Evolutionary conservation across 2,113 vertebrate genomes (phyloP), one percentile per base, ranked within the genome.

Genomic region (Himantopus leucocephalus): DNA sequence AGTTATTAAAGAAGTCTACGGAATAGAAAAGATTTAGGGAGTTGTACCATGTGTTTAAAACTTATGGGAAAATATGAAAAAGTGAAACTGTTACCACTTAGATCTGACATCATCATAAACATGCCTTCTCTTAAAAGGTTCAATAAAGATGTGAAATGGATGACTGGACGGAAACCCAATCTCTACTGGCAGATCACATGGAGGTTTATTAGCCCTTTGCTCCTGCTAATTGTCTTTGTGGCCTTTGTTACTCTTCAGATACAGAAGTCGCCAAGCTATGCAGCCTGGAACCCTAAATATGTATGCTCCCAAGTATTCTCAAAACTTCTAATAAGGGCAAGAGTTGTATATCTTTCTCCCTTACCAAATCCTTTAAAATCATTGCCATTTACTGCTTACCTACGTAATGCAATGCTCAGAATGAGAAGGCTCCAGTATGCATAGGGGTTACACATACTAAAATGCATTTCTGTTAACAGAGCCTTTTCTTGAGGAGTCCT

Each of bases 111-210:
- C 34, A 85, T 52, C 41, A 58, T 82, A 90, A 95, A 67, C 18
- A 39, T 87, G 34, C 20, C 39, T 94, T 73, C 64, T 92, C 45
- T 96, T 90, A 66, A 90, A 96, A 99, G 99, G 92, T 99, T 99
- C 97, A 98, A 98, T 52, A 97, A 99, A 0, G 98, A 99, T 39
- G 96, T 99, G 55, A 86, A 97, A 55, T 97, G 95, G 96, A 99
- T 99, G 99, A 99, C 98, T 0, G 99, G 99, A 41, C 96, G 90
- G 60, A 96, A 90, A 73, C 99, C 98, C 3, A 98, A 97, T 79
- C 77, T 98, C 75, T 99, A 98, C 96, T 99, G 99, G 99, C 97
- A 95, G 66, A 90, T 90, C 19, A 98, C 98, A 12, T 99, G 99
- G 99, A 97, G 81, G 94, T 82, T 98, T 12, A 96, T 99, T 93